phyloP scores from a whole-genome alignment of 2,888 invertebrate species.

The Monoplex corrugatus region DNA sequence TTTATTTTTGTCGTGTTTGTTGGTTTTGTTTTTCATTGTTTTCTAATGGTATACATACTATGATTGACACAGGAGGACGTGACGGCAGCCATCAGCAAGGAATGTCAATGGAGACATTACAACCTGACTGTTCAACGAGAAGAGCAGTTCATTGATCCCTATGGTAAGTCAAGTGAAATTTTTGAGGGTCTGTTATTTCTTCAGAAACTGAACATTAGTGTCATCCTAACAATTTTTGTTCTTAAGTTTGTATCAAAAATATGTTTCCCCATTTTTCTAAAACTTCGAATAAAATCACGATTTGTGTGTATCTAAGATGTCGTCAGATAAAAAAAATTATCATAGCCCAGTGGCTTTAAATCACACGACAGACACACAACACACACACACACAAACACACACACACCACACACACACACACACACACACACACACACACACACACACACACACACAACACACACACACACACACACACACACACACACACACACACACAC shows the following conservation, averaged over 20 bases:
- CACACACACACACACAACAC: slow-evolving; percentile 17
- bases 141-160: slow-evolving; percentile 72
- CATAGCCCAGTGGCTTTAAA: too few species aligned
- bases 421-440: slow-evolving; percentile 18
- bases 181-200: too few species aligned
- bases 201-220: too few species aligned
- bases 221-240: too few species aligned
- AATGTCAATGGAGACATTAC: slow-evolving; percentile 79
- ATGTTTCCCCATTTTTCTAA: too few species aligned
- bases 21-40: too few species aligned
- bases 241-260: too few species aligned
- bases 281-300: too few species aligned
- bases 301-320: too few species aligned
- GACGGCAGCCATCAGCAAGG: slow-evolving; percentile 73
- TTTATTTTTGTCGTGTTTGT: too few species aligned
- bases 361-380: not conserved
- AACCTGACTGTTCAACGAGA: slow-evolving; percentile 74
- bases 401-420: slow-evolving; percentile 15
- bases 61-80: slow-evolving; percentile 69
- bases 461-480: slow-evolving; percentile 9
- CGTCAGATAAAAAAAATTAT: too few species aligned
- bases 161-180: too few species aligned
- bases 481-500: not conserved
- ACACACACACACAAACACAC: slow-evolving; percentile 12
- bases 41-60: not conserved